Evolutionary conservation across 2,113 vertebrate species (phyloP), one percentile per base, ranked within the genome.

Genomic region (Hippolais icterina): DNA sequence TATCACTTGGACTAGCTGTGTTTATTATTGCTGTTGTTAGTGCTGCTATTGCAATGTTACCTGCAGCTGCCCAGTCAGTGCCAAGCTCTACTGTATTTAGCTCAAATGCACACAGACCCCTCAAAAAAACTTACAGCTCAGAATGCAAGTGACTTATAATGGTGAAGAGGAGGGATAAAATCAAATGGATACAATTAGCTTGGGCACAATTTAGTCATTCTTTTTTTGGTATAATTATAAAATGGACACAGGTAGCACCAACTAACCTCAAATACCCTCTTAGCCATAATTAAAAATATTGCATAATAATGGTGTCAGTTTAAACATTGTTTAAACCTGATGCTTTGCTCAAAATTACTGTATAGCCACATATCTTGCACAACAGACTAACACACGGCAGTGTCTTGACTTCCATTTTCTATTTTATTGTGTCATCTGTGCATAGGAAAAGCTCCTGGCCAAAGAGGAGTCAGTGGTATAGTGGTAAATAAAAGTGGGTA

Each of bases 211-310:
- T 97, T 92, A 96, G 94, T 96, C 86, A 87, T 95, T 74, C 60
- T 92, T 64, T 93, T 94, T 85, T 93, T 92, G 60, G 76, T 75
- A 15, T 78, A 94, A 94, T 95, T 94, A 81, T 68, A 86, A 95
- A 95, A 92, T 97, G 91, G 94, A 94, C 94, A 95, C 83, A 96
- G 94, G 96, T 97, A 97, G 76, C 6, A 64, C 93, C 83, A 94
- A 47, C 80, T 78, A 96, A 92, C 96, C 96, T 94, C 83, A 92
- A 94, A 81, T 87, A 93, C 93, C 64, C 80, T 96, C 61, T 83
- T 94, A 77, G 94, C 86, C 91, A 94, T 95, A 96, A 92, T 96
- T 97, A 97, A 92, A 80, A 81, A 89, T 83, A 90, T 91, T 96
- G 80, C 95, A 91, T 87, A 95, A 95, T 94, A 92, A 95, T 95